phyloP scores from a whole-genome alignment of 2,797 vertebrate species.

The Gorsachius magnificus region DNA sequence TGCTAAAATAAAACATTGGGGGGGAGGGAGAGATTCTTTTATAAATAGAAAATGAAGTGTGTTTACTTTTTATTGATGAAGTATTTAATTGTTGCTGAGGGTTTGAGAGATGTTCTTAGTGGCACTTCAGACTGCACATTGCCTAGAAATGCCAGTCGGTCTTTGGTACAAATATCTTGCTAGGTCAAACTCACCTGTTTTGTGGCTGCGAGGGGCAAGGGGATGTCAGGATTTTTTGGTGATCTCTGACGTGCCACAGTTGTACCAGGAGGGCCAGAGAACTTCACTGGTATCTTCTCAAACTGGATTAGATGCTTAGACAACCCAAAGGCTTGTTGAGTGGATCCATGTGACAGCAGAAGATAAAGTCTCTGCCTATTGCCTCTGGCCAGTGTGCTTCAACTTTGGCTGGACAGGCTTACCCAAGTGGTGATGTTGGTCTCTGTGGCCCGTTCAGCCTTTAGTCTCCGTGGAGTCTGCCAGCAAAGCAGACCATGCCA shows the following conservation, averaged over 20 bases:
- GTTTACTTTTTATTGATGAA: constrained; percentile 67
- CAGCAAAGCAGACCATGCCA: not conserved
- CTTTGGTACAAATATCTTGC: not conserved
- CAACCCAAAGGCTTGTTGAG: not conserved
- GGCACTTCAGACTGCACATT: not conserved
- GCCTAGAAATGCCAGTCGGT: not conserved
- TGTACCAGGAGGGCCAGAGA: not conserved
- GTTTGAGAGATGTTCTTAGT: not conserved
- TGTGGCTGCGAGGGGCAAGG: not conserved
- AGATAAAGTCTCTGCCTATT: not conserved
- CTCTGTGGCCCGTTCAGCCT: not conserved
- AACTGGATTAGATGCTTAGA: not conserved
- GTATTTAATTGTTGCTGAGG: constrained; percentile 47
- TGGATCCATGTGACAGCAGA: not conserved
- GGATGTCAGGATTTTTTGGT: not conserved
- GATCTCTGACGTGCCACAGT: not conserved
- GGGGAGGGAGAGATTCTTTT: constrained; percentile 39
- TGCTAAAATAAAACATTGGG: constrained; percentile 67
- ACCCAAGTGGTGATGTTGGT: not conserved
- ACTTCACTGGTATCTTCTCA: not conserved
- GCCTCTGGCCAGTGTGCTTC: not conserved
- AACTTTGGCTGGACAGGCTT: not conserved
- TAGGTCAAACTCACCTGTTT: not conserved
- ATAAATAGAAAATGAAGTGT: constrained; percentile 64
- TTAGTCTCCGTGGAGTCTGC: not conserved